Evolutionary conservation across 2,797 vertebrate species (phyloP).

Genomic region (Poecilia picta): DNA sequence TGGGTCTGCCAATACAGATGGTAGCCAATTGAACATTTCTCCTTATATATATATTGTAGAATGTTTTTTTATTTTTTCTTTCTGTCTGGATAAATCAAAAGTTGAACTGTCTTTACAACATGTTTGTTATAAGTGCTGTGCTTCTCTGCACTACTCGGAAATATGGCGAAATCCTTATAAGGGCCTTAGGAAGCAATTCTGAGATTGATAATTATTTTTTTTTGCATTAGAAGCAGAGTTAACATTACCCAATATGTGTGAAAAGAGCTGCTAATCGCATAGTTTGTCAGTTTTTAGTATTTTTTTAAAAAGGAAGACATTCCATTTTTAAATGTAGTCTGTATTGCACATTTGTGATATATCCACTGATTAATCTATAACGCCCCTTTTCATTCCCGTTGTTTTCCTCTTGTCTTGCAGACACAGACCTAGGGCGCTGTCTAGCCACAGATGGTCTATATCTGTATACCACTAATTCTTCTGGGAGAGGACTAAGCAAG

Average conservation of each 20-base stretch:
- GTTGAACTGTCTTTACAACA: not conserved
- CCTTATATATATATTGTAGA: not conserved
- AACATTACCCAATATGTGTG: not conserved
- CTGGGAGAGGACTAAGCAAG: constrained; percentile 97
- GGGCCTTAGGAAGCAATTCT: not conserved
- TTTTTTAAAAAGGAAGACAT: not conserved
- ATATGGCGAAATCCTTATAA: not conserved
- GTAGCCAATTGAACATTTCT: not conserved
- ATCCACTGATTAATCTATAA: not conserved
- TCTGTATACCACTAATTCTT: constrained; percentile 97
- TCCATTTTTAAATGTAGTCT: not conserved
- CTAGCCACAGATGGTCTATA: constrained; percentile 96
- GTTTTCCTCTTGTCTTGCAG: constrained; percentile 70
- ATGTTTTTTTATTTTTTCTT: not conserved
- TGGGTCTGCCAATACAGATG: not conserved
- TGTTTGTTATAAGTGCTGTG: not conserved
- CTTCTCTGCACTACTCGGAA: not conserved
- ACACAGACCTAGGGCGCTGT: constrained; percentile 96
- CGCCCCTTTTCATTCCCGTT: constrained; percentile 12
- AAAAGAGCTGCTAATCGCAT: not conserved
- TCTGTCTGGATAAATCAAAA: not conserved
- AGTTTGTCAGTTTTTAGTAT: not conserved
- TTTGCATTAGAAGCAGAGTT: not conserved
- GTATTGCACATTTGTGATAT: not conserved
- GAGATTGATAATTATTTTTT: not conserved